phyloP scores from a whole-genome alignment of 2,888 invertebrate genomes.

The Archips xylosteana region DNA sequence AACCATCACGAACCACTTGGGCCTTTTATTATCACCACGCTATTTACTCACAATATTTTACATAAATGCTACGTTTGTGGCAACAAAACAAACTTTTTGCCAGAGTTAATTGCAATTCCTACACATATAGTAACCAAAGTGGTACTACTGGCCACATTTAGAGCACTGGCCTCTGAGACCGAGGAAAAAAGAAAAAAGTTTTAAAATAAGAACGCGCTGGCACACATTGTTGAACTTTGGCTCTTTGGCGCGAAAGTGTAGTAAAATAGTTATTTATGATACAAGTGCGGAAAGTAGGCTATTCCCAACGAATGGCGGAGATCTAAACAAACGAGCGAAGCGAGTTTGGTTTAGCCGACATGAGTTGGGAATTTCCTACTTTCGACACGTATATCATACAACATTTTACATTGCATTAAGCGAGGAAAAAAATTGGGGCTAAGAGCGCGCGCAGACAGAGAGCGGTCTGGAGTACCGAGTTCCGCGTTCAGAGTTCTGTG shows the following conservation, averaged over 20 bases:
- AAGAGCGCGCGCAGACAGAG: too few relatives aligned
- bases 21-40: background rate
- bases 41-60: background rate
- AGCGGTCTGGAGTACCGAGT: too few relatives aligned
- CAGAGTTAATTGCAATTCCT: conserved; percentile 44
- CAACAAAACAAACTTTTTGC: background rate
- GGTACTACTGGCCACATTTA: conserved; percentile 55
- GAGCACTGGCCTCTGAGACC: conserved; percentile 52
- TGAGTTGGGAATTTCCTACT: too few relatives aligned
- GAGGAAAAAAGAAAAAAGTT: conserved; percentile 49
- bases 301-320: too few relatives aligned
- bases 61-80: background rate
- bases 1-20: background rate
- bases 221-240: conserved; percentile 53
- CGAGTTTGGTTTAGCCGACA: too few relatives aligned
- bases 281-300: too few relatives aligned
- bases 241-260: conserved; percentile 49
- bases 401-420: too few relatives aligned
- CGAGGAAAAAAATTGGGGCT: too few relatives aligned
- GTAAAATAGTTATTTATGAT: conserved; percentile 28
- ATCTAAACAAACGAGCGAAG: too few relatives aligned
- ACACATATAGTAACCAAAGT: conserved; percentile 50
- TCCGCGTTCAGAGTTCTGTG: too few relatives aligned
- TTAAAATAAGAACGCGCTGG: conserved; percentile 50
- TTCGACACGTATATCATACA: too few relatives aligned